Conservation (phyloP, 2,888 invertebrate genomes). For the Zele albiditarsus region DNA sequence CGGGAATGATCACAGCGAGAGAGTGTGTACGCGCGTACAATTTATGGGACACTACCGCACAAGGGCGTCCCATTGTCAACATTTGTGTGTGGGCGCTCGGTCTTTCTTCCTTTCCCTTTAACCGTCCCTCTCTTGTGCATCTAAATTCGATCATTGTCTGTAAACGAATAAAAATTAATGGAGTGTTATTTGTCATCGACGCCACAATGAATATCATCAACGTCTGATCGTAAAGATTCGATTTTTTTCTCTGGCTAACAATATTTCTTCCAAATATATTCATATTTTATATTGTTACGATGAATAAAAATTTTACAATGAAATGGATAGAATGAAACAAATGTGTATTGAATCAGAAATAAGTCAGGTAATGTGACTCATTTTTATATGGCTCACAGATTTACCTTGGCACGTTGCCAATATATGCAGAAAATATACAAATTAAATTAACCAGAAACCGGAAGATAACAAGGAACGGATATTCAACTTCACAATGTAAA, state of each 20-base stretch:
- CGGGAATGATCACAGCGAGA: slow-evolving; percentile 19
- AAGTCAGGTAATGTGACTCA: slow-evolving; percentile 37
- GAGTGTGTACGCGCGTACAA: slow-evolving; percentile 22
- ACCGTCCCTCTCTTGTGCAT: not conserved
- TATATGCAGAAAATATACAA: slow-evolving; percentile 61
- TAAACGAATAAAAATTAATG: slow-evolving; percentile 33
- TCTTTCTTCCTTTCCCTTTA: not conserved
- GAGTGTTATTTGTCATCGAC: slow-evolving; percentile 25
- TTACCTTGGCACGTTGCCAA: slow-evolving; percentile 58
- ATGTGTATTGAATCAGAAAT: not conserved
- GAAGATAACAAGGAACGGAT: slow-evolving; percentile 50
- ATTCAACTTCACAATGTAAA: slow-evolving; percentile 2
- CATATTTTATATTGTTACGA: not conserved
- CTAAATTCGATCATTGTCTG: slow-evolving; percentile 27
- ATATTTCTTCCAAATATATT: slow-evolving; percentile 8
- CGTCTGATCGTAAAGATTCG: slow-evolving; percentile 3
- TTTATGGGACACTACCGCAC: slow-evolving; percentile 28
- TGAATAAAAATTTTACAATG: not conserved
- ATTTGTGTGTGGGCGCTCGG: not conserved
- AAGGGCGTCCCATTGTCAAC: slow-evolving; percentile 30
- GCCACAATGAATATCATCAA: slow-evolving; percentile 10
- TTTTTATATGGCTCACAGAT: slow-evolving; percentile 32
- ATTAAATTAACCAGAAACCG: slow-evolving; percentile 64
- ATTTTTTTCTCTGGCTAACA: not conserved
- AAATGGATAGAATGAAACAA: not conserved